Conservation (phyloP, 2,888 invertebrate species). For the Phragmatobia fuliginosa region DNA sequence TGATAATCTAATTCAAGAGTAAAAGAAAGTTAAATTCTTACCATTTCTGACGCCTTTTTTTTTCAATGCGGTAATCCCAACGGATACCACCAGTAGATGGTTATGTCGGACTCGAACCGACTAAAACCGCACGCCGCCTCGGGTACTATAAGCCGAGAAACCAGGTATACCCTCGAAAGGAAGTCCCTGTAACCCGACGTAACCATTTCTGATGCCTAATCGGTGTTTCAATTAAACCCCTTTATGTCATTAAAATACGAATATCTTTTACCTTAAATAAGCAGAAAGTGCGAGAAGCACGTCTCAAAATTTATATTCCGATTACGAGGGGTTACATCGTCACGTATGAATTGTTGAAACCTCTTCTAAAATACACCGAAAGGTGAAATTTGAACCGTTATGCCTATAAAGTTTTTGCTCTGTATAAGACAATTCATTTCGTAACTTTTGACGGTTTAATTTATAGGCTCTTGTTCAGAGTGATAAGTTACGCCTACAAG, state of each 20-base stretch:
- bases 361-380: slow-evolving; percentile 1
- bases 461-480: slow-evolving; percentile 15
- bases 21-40: background rate
- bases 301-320: background rate
- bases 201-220: no score
- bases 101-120: no score
- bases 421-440: slow-evolving; percentile 33
- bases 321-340: slow-evolving; percentile 3
- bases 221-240: background rate
- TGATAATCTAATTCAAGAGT: background rate
- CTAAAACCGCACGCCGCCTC: no score
- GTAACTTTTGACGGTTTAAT: slow-evolving; percentile 39
- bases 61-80: no score
- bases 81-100: no score
- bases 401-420: slow-evolving; percentile 15
- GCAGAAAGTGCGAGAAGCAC: slow-evolving; percentile 9
- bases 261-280: background rate
- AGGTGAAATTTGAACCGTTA: slow-evolving; percentile 16
- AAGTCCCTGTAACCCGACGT: no score
- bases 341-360: slow-evolving; percentile 13
- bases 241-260: background rate
- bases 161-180: no score
- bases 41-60: background rate
- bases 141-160: no score
- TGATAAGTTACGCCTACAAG: slow-evolving; percentile 3